Conservation (phyloP, 1,140 invertebrate genomes). For the Melitaea cinxia region DNA sequence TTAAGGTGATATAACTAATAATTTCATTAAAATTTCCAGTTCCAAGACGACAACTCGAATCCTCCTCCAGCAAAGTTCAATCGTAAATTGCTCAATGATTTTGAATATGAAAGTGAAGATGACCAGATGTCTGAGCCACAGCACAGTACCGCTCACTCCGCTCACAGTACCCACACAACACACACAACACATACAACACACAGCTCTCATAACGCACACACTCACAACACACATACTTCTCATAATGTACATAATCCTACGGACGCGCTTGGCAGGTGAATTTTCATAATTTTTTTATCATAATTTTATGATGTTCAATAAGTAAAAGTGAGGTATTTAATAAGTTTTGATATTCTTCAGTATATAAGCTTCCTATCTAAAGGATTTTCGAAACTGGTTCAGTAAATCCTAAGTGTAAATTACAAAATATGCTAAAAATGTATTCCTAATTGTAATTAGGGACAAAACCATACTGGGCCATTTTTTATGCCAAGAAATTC, state of each 20-base stretch:
- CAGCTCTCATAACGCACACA: conserved; percentile 36
- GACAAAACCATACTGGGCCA: too few relatives aligned
- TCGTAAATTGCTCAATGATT: conserved; percentile 75
- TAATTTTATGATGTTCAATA: too few relatives aligned
- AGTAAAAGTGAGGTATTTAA: too few relatives aligned
- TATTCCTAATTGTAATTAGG: too few relatives aligned
- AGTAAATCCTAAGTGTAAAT: too few relatives aligned
- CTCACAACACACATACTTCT: conserved; percentile 20
- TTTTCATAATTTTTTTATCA: not conserved
- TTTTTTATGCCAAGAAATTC: too few relatives aligned
- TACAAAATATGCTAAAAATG: too few relatives aligned
- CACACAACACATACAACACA: conserved; percentile 32
- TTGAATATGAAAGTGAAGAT: conserved; percentile 80
- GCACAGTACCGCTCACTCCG: conserved; percentile 35
- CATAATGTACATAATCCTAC: conserved; percentile 52
- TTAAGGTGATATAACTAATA: too few relatives aligned
- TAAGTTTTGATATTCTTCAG: too few relatives aligned
- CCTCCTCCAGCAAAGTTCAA: conserved; percentile 69
- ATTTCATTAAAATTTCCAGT: conserved; percentile 38
- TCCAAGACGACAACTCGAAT: conserved; percentile 62
- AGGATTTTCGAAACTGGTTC: too few relatives aligned
- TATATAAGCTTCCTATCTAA: too few relatives aligned
- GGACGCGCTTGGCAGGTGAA: conserved; percentile 72
- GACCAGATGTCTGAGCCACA: conserved; percentile 47
- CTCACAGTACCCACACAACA: conserved; percentile 26